Evolutionary conservation across 2,113 vertebrate genomes (phyloP).

Genomic region (Ceratotherium simum): DNA sequence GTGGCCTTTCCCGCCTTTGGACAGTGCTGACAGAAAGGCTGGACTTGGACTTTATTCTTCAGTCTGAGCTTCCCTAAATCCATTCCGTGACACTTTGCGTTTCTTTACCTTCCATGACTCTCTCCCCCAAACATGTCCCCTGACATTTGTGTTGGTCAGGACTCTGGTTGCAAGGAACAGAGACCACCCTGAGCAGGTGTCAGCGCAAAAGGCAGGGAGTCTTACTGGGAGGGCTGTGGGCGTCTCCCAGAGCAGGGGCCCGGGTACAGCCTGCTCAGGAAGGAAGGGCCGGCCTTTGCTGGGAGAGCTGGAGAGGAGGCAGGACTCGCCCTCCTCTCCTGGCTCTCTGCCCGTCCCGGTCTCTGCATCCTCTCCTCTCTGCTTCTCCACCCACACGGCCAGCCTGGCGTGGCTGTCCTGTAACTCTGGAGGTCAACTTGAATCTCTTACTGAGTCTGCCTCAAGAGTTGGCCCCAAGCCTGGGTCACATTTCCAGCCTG

Average conservation of each 20-base stretch:
- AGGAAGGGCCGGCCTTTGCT: not conserved
- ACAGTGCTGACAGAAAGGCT: not conserved
- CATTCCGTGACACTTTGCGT: too few relatives aligned
- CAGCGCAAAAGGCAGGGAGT: slow-evolving; percentile 17
- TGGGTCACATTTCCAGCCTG: not conserved
- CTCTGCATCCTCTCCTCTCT: not conserved
- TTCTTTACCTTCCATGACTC: not conserved
- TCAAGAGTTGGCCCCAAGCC: not conserved
- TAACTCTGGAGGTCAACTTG: not conserved
- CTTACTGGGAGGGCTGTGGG: not conserved
- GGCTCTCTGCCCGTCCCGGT: not conserved
- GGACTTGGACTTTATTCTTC: not conserved
- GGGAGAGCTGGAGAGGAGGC: not conserved
- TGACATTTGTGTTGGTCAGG: not conserved
- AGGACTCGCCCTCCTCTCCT: not conserved
- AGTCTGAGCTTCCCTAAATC: not conserved
- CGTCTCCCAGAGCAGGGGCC: not conserved
- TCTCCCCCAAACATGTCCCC: not conserved
- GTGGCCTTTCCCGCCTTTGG: not conserved
- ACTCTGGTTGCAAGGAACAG: not conserved
- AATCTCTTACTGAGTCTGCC: not conserved
- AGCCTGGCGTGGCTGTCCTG: not conserved
- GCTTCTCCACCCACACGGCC: not conserved
- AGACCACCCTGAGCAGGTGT: not conserved
- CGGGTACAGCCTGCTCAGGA: not conserved